Conservation (phyloP, 2,888 invertebrate species). For the Agelastica alni region DNA sequence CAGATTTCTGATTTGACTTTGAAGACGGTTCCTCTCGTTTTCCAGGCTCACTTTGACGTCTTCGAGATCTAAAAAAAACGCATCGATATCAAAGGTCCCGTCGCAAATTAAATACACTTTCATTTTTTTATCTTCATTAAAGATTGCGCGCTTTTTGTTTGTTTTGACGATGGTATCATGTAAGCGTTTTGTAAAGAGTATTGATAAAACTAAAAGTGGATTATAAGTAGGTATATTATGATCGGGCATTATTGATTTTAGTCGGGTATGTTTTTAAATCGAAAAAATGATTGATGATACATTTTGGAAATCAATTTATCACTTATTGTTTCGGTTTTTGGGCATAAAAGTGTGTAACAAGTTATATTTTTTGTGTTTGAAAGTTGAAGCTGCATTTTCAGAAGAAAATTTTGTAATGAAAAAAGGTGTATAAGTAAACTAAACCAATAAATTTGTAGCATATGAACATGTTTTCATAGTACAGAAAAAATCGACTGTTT, state of each 20-base stretch:
- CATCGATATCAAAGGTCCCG: conserved; percentile 4
- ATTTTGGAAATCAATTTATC: not conserved
- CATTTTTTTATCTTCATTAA: conserved; percentile 2
- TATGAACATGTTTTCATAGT: too few species aligned
- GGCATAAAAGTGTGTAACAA: not conserved
- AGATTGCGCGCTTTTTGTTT: not conserved
- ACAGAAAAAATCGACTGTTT: too few species aligned
- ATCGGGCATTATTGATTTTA: conserved; percentile 6
- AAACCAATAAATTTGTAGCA: too few species aligned
- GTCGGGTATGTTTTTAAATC: not conserved
- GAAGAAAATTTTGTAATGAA: too few species aligned
- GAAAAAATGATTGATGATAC: conserved; percentile 3
- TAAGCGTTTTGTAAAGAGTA: conserved; percentile 6
- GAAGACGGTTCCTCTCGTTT: conserved; percentile 74
- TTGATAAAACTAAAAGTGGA: conserved; percentile 20
- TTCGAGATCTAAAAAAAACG: conserved; percentile 65
- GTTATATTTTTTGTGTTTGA: not conserved
- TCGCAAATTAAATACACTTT: conserved; percentile 1
- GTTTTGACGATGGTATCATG: not conserved
- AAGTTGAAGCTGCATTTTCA: too few species aligned
- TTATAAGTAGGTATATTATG: not conserved
- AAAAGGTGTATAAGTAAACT: too few species aligned
- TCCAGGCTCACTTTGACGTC: conserved; percentile 77
- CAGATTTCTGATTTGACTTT: conserved; percentile 71
- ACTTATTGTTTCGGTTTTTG: not conserved